Percentiles rank a stretch among this genome's conserved stretches.
Evolutionary conservation across 2,888 invertebrate genomes (phyloP).

Genomic region (Caenorhabditis imperialis): DNA sequence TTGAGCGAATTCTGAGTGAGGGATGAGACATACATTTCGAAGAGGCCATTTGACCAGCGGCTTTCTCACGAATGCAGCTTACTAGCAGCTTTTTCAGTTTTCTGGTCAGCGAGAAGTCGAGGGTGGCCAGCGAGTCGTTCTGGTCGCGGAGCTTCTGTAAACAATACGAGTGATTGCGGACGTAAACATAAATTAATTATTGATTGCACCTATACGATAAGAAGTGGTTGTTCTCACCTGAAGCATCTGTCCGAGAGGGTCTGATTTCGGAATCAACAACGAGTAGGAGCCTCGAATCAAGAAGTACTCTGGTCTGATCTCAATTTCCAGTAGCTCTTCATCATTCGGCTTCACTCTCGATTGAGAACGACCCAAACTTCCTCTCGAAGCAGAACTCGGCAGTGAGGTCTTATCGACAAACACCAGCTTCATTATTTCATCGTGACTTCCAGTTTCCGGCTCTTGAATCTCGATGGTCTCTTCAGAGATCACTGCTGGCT

Average conservation of each 20-base stretch:
- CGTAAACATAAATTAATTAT: constrained; percentile 18
- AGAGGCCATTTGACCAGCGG: constrained; percentile 30
- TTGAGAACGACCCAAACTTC: constrained; percentile 7
- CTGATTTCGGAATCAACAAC: constrained; percentile 52
- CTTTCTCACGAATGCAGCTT: constrained; percentile 47
- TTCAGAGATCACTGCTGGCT: constrained; percentile 28
- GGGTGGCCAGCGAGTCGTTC: constrained; percentile 34
- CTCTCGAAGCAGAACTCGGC: constrained; percentile 15
- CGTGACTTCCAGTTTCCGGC: background rate
- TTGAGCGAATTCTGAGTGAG: background rate
- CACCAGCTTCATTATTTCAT: constrained; percentile 36
- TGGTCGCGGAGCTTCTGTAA: constrained; percentile 48
- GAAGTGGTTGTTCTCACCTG: constrained; percentile 30
- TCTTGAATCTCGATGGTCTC: constrained; percentile 6
- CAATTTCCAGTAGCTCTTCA: constrained; percentile 47
- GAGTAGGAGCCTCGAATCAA: constrained; percentile 58
- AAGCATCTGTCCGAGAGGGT: constrained; percentile 43
- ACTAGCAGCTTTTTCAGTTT: constrained; percentile 50
- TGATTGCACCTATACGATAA: too few species aligned
- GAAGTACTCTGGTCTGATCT: constrained; percentile 50
- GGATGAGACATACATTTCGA: constrained; percentile 28
- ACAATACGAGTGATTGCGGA: constrained; percentile 2
- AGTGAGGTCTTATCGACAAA: constrained; percentile 28
- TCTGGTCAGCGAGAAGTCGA: constrained; percentile 49
- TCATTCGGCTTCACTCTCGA: constrained; percentile 16